Base-by-base conservation (phyloP, 2,888 invertebrate genomes). In the Drosophila diplacantha region DNA sequence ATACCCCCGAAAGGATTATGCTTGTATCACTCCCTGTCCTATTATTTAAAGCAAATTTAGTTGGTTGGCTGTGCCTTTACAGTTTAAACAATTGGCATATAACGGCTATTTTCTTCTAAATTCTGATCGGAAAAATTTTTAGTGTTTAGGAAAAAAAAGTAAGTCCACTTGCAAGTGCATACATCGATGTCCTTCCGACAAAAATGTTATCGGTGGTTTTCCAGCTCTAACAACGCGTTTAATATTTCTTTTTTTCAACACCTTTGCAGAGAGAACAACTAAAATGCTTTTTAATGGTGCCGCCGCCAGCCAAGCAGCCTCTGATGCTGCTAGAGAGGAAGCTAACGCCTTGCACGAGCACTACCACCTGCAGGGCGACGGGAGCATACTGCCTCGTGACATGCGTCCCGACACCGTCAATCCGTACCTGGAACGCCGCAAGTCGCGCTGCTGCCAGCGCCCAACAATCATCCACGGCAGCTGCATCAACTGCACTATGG, bases 301-400 rank as follows among this genome's bases (percentile, higher is more conserved):
- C 5, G 81, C 77, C 12, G 22, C n/a, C 8, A 24, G 7, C 20
- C 38, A 22, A 16, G 5, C 20, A 1, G 11, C 29, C 11, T 22
- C 12, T 16, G 6, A 12, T 3, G 9, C 8, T n/a, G n/a, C 14
- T n/a, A 8, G 9, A 2, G 12, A 43, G 32, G 49, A 39, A 29
- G 55, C 62, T 20, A 24, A 55, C 9, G 55, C 65, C 2, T 35
- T 83, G 3, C 65, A 56, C 5, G 73, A 74, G 2, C 78, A 77
- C 26, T 74, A 86, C 38, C 49, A 69, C 22, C 35, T 85, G 18
- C 38, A 60, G 16, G 85, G 85, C 18, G 76, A 86, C 58, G 85
- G 85, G 1, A 71, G 61, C 16, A 77, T 85, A 0, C 50, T 74
- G n/a, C 7, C 79, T 34, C 82, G 83, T 20, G 63, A 69, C 22